Percentiles rank a stretch among this genome's conserved stretches.
phyloP scores from a whole-genome alignment of 2,113 vertebrate genomes.

The Colaptes auratus region DNA sequence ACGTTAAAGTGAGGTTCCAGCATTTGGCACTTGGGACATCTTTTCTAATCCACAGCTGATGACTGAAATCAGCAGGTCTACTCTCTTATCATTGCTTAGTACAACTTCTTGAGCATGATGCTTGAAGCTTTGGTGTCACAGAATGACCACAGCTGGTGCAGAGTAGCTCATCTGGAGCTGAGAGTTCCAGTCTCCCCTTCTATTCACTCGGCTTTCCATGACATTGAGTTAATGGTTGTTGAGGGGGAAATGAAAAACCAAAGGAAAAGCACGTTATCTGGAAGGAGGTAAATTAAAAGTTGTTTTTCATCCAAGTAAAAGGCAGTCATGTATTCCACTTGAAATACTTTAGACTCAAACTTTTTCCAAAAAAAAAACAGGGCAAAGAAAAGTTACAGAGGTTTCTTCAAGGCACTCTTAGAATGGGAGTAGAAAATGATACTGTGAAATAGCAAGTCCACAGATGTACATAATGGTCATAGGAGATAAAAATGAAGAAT shows the following conservation, averaged over 20 bases:
- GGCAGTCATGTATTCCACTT: not conserved
- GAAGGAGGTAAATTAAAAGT: not conserved
- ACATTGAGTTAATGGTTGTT: not conserved
- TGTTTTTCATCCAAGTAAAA: not conserved
- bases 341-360: not conserved
- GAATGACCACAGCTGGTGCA: not conserved
- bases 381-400: not conserved
- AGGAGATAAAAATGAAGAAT: not conserved
- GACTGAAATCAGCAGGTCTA: not conserved
- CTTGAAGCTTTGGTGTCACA: not conserved
- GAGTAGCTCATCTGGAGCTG: not conserved
- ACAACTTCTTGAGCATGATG: not conserved
- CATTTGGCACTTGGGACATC: conserved; percentile 40
- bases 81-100: not conserved
- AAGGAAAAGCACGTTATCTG: not conserved
- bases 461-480: not conserved
- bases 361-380: not conserved
- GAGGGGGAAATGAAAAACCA: not conserved
- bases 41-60: not conserved
- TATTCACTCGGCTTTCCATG: not conserved
- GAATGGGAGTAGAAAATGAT: not conserved
- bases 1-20: conserved; percentile 65
- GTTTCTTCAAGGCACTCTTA: not conserved
- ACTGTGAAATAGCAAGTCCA: not conserved
- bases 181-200: not conserved